Base-by-base conservation (phyloP, 2,797 vertebrate species). In the Podarcis siculus region DNA sequence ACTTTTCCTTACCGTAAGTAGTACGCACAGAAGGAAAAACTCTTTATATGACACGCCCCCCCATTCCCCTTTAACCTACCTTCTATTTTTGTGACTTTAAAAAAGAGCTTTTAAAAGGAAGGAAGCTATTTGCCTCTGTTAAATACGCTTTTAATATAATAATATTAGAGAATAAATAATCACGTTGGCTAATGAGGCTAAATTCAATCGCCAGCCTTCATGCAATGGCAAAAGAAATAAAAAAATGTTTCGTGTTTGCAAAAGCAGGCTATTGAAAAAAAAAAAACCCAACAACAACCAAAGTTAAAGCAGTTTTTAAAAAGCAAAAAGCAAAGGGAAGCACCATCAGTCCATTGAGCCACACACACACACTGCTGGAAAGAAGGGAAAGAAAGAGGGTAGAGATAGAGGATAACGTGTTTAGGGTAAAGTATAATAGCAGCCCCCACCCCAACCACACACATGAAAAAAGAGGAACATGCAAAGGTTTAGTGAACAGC, bases 81-180 rank as follows among this genome's bases (percentile, higher is more conserved):
- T 88, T 55, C 15, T 83, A 64, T 37, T 80, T 89, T 45, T 42
- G 71, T 0, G 8, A 78, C 71, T 10, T 58, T 81, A 9, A 27
- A 81, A 73, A 90, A 77, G 73, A 25, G 15, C n/a, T 2, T 27
- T 27, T 45, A 25, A 91, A 72, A 88, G 77, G 88, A 42, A 27
- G 35, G 7, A 37, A 78, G 30, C 3, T 79, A 67, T 37, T 39
- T 21, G 19, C 49, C 81, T 80, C 17, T 42, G 35, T 81, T 61
- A 81, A 73, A 87, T 61, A 86, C 32, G 30, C 12, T 12, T 27
- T 19, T 61, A 17, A 45, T 71, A 55, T 86, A 82, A 75, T 80
- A 78, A 61, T 71, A 89, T 71, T 8, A 79, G 5, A 93, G 80
- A 84, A 92, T 93, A 95, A 94, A 92, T 89, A 93, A 71, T 89